phyloP scores from a whole-genome alignment of 2,113 vertebrate species.

The Prietella phreatophila region DNA sequence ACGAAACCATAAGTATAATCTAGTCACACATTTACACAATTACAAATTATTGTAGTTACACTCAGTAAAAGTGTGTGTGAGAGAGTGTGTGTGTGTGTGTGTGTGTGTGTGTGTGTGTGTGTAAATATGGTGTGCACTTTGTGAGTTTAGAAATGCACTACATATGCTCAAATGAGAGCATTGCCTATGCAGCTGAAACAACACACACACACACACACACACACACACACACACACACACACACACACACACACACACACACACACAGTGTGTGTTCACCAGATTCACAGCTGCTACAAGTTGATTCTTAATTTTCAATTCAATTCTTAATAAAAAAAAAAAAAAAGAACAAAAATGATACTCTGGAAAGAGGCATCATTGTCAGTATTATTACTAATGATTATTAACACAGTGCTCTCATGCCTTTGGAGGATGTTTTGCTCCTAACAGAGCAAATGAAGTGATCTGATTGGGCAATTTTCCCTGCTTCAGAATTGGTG shows the following conservation, averaged over 20 bases:
- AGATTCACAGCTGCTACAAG: not conserved
- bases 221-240: not conserved
- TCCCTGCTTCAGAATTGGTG: constrained; percentile 16
- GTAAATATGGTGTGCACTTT: not conserved
- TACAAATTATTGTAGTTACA: not conserved
- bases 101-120: not conserved
- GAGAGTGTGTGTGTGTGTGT: not conserved
- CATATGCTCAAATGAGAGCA: not conserved
- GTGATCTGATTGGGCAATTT: constrained; percentile 31
- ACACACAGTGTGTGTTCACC: not conserved
- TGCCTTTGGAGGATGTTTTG: not conserved
- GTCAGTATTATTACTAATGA: not conserved
- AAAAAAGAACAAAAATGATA: not conserved
- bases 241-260: not conserved
- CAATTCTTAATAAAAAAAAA: too few relatives aligned
- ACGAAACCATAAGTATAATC: not conserved
- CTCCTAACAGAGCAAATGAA: not conserved
- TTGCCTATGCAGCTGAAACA: not conserved
- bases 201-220: not conserved
- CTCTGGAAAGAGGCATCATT: not conserved
- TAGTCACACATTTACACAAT: not conserved
- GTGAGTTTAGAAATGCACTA: not conserved
- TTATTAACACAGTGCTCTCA: not conserved
- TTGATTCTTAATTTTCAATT: not conserved
- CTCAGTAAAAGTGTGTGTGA: not conserved